Conservation (phyloP, 2,113 vertebrate species). For the Lampris megalopsis region DNA sequence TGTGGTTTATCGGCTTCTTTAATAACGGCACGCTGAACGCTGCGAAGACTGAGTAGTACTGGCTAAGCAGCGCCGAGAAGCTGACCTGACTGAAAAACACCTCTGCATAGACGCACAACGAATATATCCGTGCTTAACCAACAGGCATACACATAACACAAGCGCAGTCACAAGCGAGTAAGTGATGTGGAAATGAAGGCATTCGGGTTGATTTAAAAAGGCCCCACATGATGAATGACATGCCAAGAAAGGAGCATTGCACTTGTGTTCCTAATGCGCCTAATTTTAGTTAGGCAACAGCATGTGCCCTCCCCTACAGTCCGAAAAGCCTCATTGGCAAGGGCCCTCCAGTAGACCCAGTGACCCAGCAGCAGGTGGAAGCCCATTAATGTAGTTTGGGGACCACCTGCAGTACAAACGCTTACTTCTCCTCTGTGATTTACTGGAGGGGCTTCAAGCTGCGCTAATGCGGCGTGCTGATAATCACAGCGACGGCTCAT, state of each 20-base stretch:
- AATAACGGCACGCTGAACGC: slow-evolving; percentile 57
- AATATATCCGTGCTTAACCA: no score
- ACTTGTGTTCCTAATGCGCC: slow-evolving; percentile 53
- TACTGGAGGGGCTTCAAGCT: slow-evolving; percentile 74
- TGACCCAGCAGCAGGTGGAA: slow-evolving; percentile 79
- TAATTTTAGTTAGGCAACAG: slow-evolving; percentile 54
- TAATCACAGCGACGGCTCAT: slow-evolving; percentile 82
- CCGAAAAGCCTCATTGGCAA: slow-evolving; percentile 33
- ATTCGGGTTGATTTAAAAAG: slow-evolving; percentile 35
- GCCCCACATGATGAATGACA: slow-evolving; percentile 57
- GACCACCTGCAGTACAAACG: slow-evolving; percentile 73
- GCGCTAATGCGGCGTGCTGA: slow-evolving; percentile 72
- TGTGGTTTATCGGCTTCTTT: slow-evolving; percentile 67
- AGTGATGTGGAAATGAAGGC: slow-evolving; percentile 6
- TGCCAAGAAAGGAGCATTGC: slow-evolving; percentile 38
- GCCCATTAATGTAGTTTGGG: slow-evolving; percentile 73
- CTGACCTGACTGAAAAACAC: slow-evolving; percentile 13
- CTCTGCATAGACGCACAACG: no score
- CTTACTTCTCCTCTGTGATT: slow-evolving; percentile 68
- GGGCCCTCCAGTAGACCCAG: slow-evolving; percentile 70
- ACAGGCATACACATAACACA: slow-evolving; percentile 16
- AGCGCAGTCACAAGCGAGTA: slow-evolving; percentile 16
- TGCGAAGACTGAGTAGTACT: slow-evolving; percentile 32
- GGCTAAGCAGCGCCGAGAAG: slow-evolving; percentile 19
- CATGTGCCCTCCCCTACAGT: slow-evolving; percentile 34